Base-by-base conservation (phyloP, 2,797 vertebrate species). In the Spatula clypeata region DNA sequence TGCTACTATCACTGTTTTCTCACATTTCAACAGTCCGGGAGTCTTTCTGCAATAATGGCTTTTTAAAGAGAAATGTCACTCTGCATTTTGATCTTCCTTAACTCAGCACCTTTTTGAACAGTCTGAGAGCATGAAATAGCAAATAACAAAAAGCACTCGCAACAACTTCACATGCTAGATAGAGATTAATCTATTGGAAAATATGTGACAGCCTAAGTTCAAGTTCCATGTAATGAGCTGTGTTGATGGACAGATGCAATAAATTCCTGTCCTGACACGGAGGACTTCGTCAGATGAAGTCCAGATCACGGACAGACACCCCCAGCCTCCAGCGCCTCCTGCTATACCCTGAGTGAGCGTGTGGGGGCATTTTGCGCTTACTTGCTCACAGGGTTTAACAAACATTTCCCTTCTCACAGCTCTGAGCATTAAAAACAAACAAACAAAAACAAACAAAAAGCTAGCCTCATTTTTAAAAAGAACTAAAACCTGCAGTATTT, bases 131-230 rank as follows among this genome's bases (percentile, higher is more conserved):
- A 92, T 70, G 79, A 91, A 95, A 95, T 88, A 96, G 75, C 62
- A 90, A 94, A 86, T 82, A 92, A 84, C 42, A 65, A 92, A 89
- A 44, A 94, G 54, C 16, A 2, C 58, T 92, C 10, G 2, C 40
- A 83, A 84, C 64, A 94, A 57, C 73, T 93, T 90, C 76, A 67
- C 4, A 3, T 82, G 83, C 36, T 93, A 86, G 93, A 93, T 47
- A 53, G 54, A 96, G 82, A 97, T 92, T 92, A 96, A 94, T 94
- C 86, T 94, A 40, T 82, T 2, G 24, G 75, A 96, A 97, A 97
- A 96, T 69, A 94, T 38, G 70, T 83, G 91, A 80, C 84, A 89
- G 77, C 89, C 94, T 92, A 91, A 92, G 73, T 86, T 96, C 79
- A 90, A 67, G 57, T 90, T 88, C 69, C 73, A 42, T 86, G 51